Percentiles rank a stretch among this genome's conserved stretches.
Evolutionary conservation across 2,797 vertebrate species (phyloP).

Genomic region (Myotis findleyi): DNA sequence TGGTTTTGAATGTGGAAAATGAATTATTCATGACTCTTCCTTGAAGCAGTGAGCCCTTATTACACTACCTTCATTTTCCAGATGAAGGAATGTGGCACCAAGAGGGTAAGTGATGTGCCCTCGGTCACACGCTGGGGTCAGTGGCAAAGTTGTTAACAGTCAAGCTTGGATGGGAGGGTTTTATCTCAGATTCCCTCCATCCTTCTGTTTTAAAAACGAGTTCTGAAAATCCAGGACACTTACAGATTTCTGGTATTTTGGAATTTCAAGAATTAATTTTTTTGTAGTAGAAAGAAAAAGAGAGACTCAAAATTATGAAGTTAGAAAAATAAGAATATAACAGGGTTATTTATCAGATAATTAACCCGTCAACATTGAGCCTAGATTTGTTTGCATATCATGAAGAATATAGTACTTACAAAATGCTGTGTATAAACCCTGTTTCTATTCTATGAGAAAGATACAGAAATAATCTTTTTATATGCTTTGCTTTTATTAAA

Average conservation of each 20-base stretch:
- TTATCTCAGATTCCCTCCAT: neutral
- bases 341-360: neutral
- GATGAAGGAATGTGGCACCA: neutral
- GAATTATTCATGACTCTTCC: constrained; percentile 39
- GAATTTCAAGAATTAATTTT: neutral
- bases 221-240: neutral
- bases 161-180: neutral
- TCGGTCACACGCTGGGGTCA: neutral
- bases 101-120: neutral
- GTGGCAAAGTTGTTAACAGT: constrained; percentile 8
- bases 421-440: neutral
- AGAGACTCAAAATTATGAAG: neutral
- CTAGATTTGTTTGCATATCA: neutral
- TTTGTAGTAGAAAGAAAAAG: neutral
- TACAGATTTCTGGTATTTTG: neutral
- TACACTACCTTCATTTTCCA: constrained; percentile 29
- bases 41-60: neutral
- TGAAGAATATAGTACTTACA: neutral
- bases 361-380: neutral
- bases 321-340: neutral
- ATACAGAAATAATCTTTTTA: neutral
- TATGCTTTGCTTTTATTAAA: neutral
- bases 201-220: neutral
- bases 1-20: neutral
- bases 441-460: neutral